phyloP scores from a whole-genome alignment of 2,797 vertebrate species.

The Acipenser oxyrinchus region DNA sequence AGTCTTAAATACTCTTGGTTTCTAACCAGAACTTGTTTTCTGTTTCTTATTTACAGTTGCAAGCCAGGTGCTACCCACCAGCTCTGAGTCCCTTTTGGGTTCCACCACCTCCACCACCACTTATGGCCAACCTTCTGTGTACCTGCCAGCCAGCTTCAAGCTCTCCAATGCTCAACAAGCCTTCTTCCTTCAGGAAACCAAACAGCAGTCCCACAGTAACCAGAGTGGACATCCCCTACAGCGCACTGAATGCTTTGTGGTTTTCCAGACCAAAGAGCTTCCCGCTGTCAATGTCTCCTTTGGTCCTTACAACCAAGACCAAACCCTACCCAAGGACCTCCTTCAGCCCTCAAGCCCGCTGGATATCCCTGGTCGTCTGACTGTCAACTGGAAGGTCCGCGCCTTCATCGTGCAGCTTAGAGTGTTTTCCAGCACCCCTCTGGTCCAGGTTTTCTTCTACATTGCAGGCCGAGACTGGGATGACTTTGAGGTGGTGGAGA shows the following conservation, averaged over 20 bases:
- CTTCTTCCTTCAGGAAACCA: conserved; percentile 84
- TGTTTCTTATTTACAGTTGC: conserved; percentile 58
- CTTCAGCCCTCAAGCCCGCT: conserved; percentile 86
- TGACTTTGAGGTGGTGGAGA: conserved; percentile 78
- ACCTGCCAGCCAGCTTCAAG: conserved; percentile 85
- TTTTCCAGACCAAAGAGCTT: conserved; percentile 94
- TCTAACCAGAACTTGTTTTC: conserved; percentile 10
- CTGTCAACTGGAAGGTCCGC: conserved; percentile 94
- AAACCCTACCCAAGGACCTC: conserved; percentile 81
- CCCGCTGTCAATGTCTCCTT: conserved; percentile 86
- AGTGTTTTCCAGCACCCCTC: conserved; percentile 77
- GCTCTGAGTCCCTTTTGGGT: conserved; percentile 60
- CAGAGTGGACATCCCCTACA: conserved; percentile 65
- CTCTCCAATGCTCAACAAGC: conserved; percentile 89
- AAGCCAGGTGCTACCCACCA: conserved; percentile 67
- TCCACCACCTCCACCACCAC: conserved; percentile 47
- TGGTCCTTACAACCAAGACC: conserved; percentile 81
- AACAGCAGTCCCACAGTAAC: conserved; percentile 37
- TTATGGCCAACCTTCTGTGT: conserved; percentile 49
- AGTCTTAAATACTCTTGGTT: too few species aligned
- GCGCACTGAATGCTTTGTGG: conserved; percentile 86
- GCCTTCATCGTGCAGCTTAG: conserved; percentile 86
- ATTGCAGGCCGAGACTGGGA: conserved; percentile 94
- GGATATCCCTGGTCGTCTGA: conserved; percentile 82
- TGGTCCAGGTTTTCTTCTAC: conserved; percentile 91